Evolutionary conservation across 2,113 vertebrate species (phyloP).

Genomic region (Canis aureus): DNA sequence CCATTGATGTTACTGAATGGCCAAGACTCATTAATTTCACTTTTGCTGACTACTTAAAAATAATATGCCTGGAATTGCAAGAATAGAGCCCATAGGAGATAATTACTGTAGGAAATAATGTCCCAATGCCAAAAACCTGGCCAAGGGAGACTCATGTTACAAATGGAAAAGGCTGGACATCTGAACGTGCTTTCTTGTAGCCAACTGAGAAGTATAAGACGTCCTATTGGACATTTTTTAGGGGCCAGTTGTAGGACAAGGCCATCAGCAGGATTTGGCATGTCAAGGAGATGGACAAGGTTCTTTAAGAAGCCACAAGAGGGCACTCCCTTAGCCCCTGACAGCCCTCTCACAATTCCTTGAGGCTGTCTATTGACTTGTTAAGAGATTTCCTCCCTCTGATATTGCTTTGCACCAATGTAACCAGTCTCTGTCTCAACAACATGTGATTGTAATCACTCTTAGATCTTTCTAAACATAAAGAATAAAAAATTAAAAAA

Average conservation of each 20-base stretch:
- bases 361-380: background rate
- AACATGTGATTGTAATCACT: background rate
- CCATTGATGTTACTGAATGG: background rate
- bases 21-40: conserved; percentile 49
- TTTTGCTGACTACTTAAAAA: conserved; percentile 61
- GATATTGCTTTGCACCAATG: no score
- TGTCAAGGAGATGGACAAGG: background rate
- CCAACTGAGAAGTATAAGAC: background rate
- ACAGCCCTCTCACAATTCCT: background rate
- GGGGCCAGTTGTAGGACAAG: background rate
- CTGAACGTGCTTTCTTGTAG: background rate
- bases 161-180: background rate
- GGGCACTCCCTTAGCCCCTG: background rate
- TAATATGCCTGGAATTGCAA: conserved; percentile 33
- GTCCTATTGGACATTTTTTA: background rate
- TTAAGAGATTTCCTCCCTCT: background rate
- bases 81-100: conserved; percentile 40
- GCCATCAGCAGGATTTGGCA: background rate
- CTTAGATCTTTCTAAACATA: background rate
- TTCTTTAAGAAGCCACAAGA: background rate
- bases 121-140: background rate
- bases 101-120: background rate
- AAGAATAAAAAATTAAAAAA: background rate
- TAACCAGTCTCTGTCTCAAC: background rate
- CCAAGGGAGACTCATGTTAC: conserved; percentile 8